A percentile compares a stretch with the other conserved stretches of the same genome.
These are phyloP conservation scores for Saccostrea cuccullata DNA, from an alignment of 1,140 invertebrate species.

Conservation along the genomic window DNA sequence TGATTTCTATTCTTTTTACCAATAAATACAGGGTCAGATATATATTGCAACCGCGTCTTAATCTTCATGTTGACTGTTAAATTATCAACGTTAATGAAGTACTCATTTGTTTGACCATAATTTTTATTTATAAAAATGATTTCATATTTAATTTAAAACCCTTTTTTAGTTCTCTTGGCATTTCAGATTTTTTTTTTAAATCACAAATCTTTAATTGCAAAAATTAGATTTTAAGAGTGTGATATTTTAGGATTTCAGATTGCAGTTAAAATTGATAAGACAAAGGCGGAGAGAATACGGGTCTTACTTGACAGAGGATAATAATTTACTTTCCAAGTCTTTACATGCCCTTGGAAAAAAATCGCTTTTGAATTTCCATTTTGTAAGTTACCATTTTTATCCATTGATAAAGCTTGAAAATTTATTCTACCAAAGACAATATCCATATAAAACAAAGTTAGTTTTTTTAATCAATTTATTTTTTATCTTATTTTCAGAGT, in stretches of 20 bases:
- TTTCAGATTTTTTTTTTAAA: no score
- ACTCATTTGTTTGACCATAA: no score
- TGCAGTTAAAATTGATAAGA: neutral
- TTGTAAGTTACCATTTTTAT: neutral
- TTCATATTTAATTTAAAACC: no score
- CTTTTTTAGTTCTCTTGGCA: no score
- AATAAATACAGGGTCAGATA: no score
- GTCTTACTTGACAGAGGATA: neutral
- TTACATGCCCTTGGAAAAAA: neutral
- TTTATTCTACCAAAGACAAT: neutral
- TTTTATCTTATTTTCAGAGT: neutral
- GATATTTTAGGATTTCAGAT: neutral
- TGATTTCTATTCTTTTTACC: no score
- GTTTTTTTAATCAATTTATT: neutral
- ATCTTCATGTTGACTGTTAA: no score
- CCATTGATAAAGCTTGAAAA: neutral
- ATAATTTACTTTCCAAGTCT: neutral
- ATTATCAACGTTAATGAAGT: no score
- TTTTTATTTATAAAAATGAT: no score
- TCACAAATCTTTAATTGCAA: no score
- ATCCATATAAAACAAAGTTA: neutral
- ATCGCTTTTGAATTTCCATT: neutral
- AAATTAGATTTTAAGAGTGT: no score
- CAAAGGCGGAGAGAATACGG: neutral
- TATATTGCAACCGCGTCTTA: no score